Conservation (phyloP, 2,113 vertebrate genomes). For the Pollimyrus isidori region DNA sequence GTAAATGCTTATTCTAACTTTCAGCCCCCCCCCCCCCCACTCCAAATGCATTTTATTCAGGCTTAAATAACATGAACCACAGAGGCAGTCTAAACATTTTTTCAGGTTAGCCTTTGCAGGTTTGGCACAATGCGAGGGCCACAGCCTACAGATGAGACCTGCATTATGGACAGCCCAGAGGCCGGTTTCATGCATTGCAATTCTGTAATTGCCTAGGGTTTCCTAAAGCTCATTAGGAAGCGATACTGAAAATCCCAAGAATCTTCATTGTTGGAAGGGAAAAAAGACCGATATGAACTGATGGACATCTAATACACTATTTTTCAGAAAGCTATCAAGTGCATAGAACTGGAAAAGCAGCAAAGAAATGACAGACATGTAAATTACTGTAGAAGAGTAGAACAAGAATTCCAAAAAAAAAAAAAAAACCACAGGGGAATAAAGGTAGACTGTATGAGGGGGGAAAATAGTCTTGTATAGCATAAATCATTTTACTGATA, state of each 20-base stretch:
- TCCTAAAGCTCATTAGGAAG: slow-evolving; percentile 11
- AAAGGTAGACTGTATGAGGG: not conserved
- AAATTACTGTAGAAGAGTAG: slow-evolving; percentile 11
- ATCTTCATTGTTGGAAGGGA: not conserved
- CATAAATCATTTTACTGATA: not conserved
- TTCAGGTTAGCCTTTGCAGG: slow-evolving; percentile 45
- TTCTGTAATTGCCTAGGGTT: not conserved
- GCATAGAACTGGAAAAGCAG: not conserved
- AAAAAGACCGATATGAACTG: not conserved
- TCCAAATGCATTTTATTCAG: slow-evolving; percentile 45
- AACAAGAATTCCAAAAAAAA: slow-evolving; percentile 15
- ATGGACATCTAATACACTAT: not conserved
- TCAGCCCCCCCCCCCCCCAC: slow-evolving; percentile 46
- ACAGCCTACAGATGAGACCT: slow-evolving; percentile 35
- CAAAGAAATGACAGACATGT: not conserved
- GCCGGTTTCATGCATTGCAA: not conserved
- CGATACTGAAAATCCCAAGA: not conserved
- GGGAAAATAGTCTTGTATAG: not conserved
- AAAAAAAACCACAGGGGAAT: slow-evolving; percentile 10
- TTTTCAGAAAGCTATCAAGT: not conserved
- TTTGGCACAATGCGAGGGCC: slow-evolving; percentile 43
- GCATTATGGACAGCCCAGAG: slow-evolving; percentile 21
- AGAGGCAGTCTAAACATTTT: slow-evolving; percentile 62
- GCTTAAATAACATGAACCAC: slow-evolving; percentile 54
- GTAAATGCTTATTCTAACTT: slow-evolving; percentile 60